These are phyloP conservation scores for Larimichthys polyactis DNA, from an alignment of 2,113 vertebrate genomes.

Conservation along the genomic window DNA sequence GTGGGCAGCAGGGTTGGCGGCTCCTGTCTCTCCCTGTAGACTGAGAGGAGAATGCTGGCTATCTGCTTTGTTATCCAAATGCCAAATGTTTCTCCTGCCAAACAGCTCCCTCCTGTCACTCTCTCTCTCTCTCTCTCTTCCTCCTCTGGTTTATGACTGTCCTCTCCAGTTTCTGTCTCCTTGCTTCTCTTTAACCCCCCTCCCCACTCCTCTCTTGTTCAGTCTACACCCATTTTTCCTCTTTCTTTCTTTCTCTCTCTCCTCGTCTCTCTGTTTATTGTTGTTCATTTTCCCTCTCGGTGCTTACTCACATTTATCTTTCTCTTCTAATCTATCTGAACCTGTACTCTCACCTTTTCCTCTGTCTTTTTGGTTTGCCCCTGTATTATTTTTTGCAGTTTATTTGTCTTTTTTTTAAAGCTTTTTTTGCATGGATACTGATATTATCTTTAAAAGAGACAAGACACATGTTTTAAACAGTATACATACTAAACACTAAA, in stretches of 20 bases:
- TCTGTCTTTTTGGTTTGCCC: conserved; percentile 22
- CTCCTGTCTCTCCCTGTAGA: conserved; percentile 65
- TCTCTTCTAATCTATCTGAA: conserved; percentile 18
- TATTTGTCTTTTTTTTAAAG: background rate
- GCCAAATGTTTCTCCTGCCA: conserved; percentile 68
- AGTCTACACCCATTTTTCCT: background rate
- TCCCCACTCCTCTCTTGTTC: background rate
- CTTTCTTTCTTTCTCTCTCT: background rate
- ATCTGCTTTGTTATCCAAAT: conserved; percentile 76
- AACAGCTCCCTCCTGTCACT: conserved; percentile 64
- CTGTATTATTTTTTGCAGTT: background rate
- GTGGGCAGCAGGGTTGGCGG: conserved; percentile 65
- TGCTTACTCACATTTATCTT: conserved; percentile 38
- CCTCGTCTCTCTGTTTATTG: conserved; percentile 11
- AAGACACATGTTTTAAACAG: background rate
- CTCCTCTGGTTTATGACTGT: conserved; percentile 38
- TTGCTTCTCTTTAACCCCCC: conserved; percentile 23
- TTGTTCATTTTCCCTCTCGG: background rate
- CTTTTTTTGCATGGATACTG: background rate
- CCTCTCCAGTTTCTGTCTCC: conserved; percentile 46
- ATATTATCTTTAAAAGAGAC: background rate
- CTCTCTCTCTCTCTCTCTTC: conserved; percentile 35
- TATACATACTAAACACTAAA: background rate
- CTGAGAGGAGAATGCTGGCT: conserved; percentile 64
- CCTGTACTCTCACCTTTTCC: conserved; percentile 13